Conservation (phyloP, 2,888 invertebrate species). For the Miltochrista miniata region DNA sequence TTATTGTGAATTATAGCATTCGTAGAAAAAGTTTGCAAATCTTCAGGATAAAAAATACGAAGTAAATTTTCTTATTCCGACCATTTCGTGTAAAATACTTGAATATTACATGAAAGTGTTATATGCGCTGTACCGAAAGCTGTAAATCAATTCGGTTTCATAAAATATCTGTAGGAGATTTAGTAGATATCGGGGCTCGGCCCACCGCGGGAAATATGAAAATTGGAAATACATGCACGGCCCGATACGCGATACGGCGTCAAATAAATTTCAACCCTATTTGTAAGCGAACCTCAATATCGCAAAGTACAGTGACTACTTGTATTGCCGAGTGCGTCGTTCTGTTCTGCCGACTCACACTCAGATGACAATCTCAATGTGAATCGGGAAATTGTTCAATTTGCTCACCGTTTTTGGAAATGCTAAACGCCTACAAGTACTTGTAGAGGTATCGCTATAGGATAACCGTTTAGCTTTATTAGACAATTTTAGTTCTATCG, state of each 20-base stretch:
- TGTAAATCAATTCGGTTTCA: slow-evolving; percentile 67
- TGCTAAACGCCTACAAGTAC: neutral
- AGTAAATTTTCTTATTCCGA: slow-evolving; percentile 3
- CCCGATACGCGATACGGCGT: slow-evolving; percentile 59
- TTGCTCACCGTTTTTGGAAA: neutral
- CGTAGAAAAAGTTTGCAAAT: neutral
- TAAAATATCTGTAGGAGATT: slow-evolving; percentile 73
- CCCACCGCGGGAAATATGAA: slow-evolving; percentile 75
- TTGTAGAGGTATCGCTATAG: no score
- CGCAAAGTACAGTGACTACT: slow-evolving; percentile 37
- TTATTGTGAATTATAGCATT: neutral
- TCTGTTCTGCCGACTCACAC: slow-evolving; percentile 35
- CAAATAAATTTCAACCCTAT: slow-evolving; percentile 73
- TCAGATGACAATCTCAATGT: slow-evolving; percentile 40
- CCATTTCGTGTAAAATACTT: slow-evolving; percentile 26
- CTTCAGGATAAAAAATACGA: neutral
- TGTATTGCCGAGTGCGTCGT: slow-evolving; percentile 38
- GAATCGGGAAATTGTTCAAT: slow-evolving; percentile 15
- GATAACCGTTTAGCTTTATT: no score
- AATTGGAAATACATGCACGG: slow-evolving; percentile 71
- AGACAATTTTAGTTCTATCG: no score
- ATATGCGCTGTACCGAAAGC: slow-evolving; percentile 42
- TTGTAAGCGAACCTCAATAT: slow-evolving; percentile 63
- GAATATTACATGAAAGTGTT: slow-evolving; percentile 38
- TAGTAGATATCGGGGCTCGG: slow-evolving; percentile 58